Conservation (phyloP, 2,888 invertebrate genomes). For the Cephus pygmeus region DNA sequence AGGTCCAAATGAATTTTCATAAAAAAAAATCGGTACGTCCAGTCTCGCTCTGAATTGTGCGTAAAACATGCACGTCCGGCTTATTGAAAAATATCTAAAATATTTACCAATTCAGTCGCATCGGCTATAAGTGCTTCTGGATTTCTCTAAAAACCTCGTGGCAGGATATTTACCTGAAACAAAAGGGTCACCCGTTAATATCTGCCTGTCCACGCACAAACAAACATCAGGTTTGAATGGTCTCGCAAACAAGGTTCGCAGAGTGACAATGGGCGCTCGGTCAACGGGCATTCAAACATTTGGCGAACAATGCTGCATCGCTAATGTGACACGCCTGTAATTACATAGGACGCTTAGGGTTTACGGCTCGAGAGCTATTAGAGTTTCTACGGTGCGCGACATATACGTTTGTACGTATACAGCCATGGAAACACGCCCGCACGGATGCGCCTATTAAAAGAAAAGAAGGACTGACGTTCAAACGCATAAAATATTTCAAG, state of each 20-base stretch:
- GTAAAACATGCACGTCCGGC: not conserved
- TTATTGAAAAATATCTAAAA: not conserved
- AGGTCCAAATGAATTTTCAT: not conserved
- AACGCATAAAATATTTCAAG: not conserved
- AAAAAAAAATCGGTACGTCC: not conserved
- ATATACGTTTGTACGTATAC: not conserved
- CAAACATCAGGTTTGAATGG: constrained; percentile 19
- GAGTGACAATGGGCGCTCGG: constrained; percentile 16
- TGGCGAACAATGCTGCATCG: constrained; percentile 22
- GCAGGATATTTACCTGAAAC: constrained; percentile 29
- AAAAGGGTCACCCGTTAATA: constrained; percentile 23
- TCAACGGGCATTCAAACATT: constrained; percentile 23
- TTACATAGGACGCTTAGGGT: constrained; percentile 23
- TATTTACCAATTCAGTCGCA: not conserved
- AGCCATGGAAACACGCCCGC: no score
- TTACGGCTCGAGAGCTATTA: not conserved
- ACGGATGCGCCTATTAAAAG: not conserved
- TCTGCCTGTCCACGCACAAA: constrained; percentile 13
- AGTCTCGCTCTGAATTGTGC: not conserved
- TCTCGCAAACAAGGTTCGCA: constrained; percentile 18
- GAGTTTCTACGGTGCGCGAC: not conserved
- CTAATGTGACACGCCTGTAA: constrained; percentile 25
- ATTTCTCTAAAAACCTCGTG: not conserved
- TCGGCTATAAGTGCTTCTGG: not conserved
- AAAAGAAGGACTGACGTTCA: not conserved